phyloP scores from a whole-genome alignment of 2,797 vertebrate species.

The Phalloptychus januarius region DNA sequence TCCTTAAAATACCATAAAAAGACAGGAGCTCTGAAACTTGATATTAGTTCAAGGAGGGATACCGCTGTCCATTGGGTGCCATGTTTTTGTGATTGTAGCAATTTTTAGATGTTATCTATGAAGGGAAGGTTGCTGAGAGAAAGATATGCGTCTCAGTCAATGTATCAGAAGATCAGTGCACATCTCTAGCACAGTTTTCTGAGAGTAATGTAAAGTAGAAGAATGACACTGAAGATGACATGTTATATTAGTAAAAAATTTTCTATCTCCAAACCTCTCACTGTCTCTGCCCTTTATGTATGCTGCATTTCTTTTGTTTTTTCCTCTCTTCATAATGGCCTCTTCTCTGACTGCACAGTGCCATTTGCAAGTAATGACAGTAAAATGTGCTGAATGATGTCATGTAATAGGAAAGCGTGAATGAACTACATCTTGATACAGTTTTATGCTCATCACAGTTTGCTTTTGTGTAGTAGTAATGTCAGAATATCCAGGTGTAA shows the following conservation, averaged over 20 bases:
- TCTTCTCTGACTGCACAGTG: constrained; percentile 37
- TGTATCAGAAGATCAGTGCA: constrained; percentile 28
- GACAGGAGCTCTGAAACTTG: constrained; percentile 27
- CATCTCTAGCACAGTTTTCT: constrained; percentile 9
- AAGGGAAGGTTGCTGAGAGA: constrained; percentile 54
- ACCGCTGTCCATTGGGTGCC: constrained; percentile 38
- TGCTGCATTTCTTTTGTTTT: constrained; percentile 11
- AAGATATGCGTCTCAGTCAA: constrained; percentile 29
- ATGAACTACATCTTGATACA: constrained; percentile 41
- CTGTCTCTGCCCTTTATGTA: constrained; percentile 24
- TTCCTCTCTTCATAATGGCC: constrained; percentile 5
- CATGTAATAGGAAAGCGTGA: constrained; percentile 58
- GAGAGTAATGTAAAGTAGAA: constrained; percentile 4
- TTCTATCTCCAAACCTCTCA: constrained; percentile 11
- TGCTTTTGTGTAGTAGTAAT: constrained; percentile 17
- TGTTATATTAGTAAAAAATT: constrained; percentile 35
- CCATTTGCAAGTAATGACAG: constrained; percentile 57
- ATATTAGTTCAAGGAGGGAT: constrained; percentile 52
- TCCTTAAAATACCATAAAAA: constrained; percentile 18
- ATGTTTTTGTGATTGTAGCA: constrained; percentile 59
- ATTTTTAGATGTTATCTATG: constrained; percentile 60
- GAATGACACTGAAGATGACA: constrained; percentile 36
- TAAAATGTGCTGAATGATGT: constrained; percentile 67
- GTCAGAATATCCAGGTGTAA: neutral
- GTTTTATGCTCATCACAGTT: constrained; percentile 41